These are phyloP conservation scores for Sebastes dallii DNA, from an alignment of 2,797 vertebrate genomes.

Conservation along the genomic window DNA sequence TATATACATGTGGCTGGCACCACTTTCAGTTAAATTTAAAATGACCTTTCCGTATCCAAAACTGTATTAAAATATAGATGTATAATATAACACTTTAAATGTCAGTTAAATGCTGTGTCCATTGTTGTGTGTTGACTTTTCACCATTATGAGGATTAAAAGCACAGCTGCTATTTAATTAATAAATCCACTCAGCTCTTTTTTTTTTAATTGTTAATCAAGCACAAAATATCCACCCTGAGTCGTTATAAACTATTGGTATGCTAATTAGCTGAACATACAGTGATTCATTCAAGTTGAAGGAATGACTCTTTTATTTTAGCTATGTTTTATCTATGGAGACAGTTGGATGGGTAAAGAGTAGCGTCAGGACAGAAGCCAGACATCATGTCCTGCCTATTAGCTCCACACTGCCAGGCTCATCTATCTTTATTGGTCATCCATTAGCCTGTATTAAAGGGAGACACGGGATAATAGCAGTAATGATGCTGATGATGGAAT, in stretches of 20 bases:
- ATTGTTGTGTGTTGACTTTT: constrained; percentile 25
- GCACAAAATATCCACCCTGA: constrained; percentile 11
- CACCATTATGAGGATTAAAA: constrained; percentile 21
- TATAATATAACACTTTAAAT: constrained; percentile 5
- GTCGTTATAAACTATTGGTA: constrained; percentile 18
- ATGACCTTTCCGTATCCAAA: neutral
- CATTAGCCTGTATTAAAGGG: constrained; percentile 87
- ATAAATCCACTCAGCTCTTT: constrained; percentile 28
- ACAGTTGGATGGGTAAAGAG: constrained; percentile 70
- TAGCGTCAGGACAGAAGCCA: constrained; percentile 81
- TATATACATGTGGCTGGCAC: neutral
- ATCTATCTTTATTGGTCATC: constrained; percentile 90
- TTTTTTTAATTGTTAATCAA: constrained; percentile 23
- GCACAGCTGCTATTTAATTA: constrained; percentile 30
- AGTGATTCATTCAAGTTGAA: constrained; percentile 34
- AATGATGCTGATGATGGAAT: constrained; percentile 86
- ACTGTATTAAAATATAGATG: neutral
- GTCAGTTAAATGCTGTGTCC: constrained; percentile 2
- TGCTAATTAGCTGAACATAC: constrained; percentile 35
- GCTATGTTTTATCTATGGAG: constrained; percentile 49
- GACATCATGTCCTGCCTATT: constrained; percentile 89
- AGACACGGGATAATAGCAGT: constrained; percentile 86
- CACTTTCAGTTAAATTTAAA: constrained; percentile 4
- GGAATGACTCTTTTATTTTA: constrained; percentile 52
- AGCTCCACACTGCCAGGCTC: constrained; percentile 84